phyloP scores from a whole-genome alignment of 2,113 vertebrate genomes.

The Datnioides undecimradiatus region DNA sequence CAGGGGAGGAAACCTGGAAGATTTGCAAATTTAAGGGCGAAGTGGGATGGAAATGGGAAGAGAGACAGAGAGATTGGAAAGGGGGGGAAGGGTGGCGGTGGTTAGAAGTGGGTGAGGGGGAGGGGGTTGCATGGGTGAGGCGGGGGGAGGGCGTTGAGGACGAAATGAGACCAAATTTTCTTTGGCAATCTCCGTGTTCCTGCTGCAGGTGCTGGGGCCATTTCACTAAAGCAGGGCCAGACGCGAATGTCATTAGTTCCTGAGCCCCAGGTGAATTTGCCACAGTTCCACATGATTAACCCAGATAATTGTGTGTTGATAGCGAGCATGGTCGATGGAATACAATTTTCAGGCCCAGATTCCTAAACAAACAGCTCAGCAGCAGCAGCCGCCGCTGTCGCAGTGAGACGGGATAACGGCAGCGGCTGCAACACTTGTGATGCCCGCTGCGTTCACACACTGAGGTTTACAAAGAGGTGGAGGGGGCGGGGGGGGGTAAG shows the following conservation, averaged over 20 bases:
- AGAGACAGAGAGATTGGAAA: constrained; percentile 85
- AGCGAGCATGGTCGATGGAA: constrained; percentile 99
- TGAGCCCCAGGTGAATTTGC: constrained; percentile 99
- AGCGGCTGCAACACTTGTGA: constrained; percentile 56
- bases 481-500: not conserved
- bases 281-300: constrained; percentile 99
- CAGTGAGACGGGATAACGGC: constrained; percentile 54
- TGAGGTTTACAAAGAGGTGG: constrained; percentile 55
- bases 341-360: constrained; percentile 98
- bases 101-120: constrained; percentile 14
- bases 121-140: constrained; percentile 30
- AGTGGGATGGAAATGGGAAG: constrained; percentile 54
- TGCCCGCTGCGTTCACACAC: constrained; percentile 49
- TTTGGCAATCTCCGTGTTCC: constrained; percentile 99
- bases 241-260: constrained; percentile 99
- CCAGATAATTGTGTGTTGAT: constrained; percentile 99
- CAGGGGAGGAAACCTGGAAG: constrained; percentile 37
- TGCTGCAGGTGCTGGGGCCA: constrained; percentile 99
- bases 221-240: constrained; percentile 99
- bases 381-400: constrained; percentile 79
- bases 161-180: constrained; percentile 97
- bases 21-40: constrained; percentile 59
- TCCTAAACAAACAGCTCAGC: constrained; percentile 99
- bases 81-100: constrained; percentile 27
- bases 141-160: constrained; percentile 63